Base-by-base conservation (phyloP, 2,113 vertebrate genomes). In the Theristicus caerulescens region DNA sequence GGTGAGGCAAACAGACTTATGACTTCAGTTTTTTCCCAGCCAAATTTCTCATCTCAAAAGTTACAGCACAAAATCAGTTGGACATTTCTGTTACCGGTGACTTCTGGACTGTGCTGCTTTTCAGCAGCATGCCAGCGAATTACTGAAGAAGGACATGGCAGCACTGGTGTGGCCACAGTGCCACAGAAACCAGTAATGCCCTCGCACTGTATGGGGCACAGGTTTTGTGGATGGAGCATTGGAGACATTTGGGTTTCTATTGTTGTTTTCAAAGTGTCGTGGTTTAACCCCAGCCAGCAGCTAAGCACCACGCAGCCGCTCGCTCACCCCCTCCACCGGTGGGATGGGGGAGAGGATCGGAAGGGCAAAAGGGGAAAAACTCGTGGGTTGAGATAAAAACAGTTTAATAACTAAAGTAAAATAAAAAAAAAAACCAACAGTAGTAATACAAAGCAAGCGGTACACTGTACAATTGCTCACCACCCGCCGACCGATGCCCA, bases 1-100 rank as follows among this genome's bases (percentile, higher is more conserved):
- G 82, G 92, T 95, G 91, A 96, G 88, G 86, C 94, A 93, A 97
- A 97, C 90, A 91, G 94, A 91, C 58, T 96, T 97, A 89, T 13
- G 79, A 86, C 69, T 96, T 94, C 79, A 90, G 65, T 11, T 49
- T 90, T 92, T 89, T 78, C 67, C 47, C 5, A 3, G 89, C 78
- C 95, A 94, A 95, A 36, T 38, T 91, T 93, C 85, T 80, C 2
- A 64, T 91, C 59, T 94, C 78, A 90, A 55, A 96, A 90, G 59
- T 71, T 88, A 66, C 36, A 94, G 81, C 74, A 88, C 73, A 94
- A 96, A 96, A 95, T 90, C 84, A 24, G n/a, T 93, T 86, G 78
- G 86, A 61, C 85, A 16, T 95, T 96, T 94, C 81, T 93, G 54
- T 57, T 82, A 67, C 58, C 8, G 3, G 64, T 71, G 40, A 71